Conservation (phyloP, 2,797 vertebrate species). For the Periophthalmus magnuspinnatus region DNA sequence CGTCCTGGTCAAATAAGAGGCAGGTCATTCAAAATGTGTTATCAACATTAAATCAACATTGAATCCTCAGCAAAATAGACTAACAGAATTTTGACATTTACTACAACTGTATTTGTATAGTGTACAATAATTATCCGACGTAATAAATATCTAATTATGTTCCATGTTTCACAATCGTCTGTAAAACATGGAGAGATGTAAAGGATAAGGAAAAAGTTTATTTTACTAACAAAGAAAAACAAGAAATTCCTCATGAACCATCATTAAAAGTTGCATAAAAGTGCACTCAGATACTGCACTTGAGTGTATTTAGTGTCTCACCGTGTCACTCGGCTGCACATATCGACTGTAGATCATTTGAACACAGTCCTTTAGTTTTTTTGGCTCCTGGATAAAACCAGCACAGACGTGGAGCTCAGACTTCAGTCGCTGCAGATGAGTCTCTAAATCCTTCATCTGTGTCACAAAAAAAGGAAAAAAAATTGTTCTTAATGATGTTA, state of each 20-base stretch:
- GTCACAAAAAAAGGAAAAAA: conserved; percentile 44
- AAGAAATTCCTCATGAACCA: too few relatives aligned
- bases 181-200: neutral
- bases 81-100: neutral
- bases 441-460: conserved; percentile 78
- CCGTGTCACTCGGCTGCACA: conserved; percentile 75
- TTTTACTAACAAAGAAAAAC: too few relatives aligned
- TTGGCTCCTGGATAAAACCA: conserved; percentile 85
- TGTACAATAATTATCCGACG: too few relatives aligned
- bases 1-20: too few relatives aligned
- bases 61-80: too few relatives aligned
- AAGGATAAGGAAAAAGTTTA: neutral
- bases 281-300: neutral
- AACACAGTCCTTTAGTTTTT: conserved; percentile 82
- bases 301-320: conserved; percentile 69
- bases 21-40: too few relatives aligned
- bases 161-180: neutral
- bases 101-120: neutral
- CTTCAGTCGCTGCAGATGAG: conserved; percentile 81
- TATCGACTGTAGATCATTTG: conserved; percentile 78
- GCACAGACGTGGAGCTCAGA: conserved; percentile 84
- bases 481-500: too few relatives aligned
- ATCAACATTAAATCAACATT: too few relatives aligned
- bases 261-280: too few relatives aligned
- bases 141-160: neutral